phyloP scores from a whole-genome alignment of 2,888 invertebrate genomes.

The Lithophane leautieri region DNA sequence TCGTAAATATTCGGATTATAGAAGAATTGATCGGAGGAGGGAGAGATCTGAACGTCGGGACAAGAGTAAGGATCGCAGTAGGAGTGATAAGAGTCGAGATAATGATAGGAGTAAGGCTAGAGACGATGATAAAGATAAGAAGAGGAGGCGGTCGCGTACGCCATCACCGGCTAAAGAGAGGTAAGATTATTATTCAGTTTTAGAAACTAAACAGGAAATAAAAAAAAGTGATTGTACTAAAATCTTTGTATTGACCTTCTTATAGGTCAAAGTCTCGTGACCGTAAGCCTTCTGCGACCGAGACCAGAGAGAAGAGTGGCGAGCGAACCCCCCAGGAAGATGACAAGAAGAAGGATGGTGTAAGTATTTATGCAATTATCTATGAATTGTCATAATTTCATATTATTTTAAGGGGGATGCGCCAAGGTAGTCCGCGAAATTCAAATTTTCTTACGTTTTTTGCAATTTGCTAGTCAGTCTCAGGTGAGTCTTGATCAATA shows the following conservation, averaged over 20 bases:
- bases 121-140: constrained; percentile 66
- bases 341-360: constrained; percentile 80
- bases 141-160: constrained; percentile 76
- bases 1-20: constrained; percentile 38
- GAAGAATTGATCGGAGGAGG: constrained; percentile 57
- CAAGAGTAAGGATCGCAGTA: constrained; percentile 51
- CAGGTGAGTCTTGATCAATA: too few species aligned
- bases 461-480: too few species aligned
- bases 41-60: constrained; percentile 62
- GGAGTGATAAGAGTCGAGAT: constrained; percentile 58
- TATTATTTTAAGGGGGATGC: neutral
- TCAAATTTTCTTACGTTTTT: too few species aligned
- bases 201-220: too few species aligned
- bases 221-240: too few species aligned
- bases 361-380: neutral
- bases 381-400: neutral
- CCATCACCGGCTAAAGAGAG: constrained; percentile 75
- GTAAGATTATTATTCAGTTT: constrained; percentile 26
- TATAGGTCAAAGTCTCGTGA: constrained; percentile 67
- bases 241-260: neutral
- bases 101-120: constrained; percentile 56
- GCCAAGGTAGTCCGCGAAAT: too few species aligned
- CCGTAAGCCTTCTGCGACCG: constrained; percentile 66
- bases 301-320: constrained; percentile 66
- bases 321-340: constrained; percentile 72